Conservation (phyloP, 2,888 invertebrate genomes). For the Dicycla oo region DNA sequence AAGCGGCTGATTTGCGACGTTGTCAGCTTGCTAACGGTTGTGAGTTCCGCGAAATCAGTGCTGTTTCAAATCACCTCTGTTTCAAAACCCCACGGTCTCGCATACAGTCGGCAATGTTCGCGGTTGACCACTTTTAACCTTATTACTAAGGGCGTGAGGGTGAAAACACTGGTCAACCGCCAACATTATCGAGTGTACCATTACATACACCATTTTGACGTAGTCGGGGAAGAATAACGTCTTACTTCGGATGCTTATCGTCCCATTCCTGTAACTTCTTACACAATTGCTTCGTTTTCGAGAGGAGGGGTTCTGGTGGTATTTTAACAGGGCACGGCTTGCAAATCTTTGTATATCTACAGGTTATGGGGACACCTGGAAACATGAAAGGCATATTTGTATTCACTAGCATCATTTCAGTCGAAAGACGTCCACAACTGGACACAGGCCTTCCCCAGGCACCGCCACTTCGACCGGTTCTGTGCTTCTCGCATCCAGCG, state of each 20-base stretch:
- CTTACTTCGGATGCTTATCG: slow-evolving; percentile 37
- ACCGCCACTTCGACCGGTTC: background rate
- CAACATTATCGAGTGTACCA: background rate
- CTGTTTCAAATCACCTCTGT: too few relatives aligned
- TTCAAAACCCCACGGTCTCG: too few relatives aligned
- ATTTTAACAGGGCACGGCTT: background rate
- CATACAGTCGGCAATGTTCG: background rate
- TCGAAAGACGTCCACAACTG: background rate
- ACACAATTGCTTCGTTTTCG: slow-evolving; percentile 12
- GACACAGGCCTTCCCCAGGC: too few relatives aligned
- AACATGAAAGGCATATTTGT: background rate
- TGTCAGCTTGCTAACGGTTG: too few relatives aligned
- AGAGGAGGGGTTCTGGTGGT: background rate
- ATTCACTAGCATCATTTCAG: background rate
- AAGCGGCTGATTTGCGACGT: too few relatives aligned
- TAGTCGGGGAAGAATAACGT: background rate
- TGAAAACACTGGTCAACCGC: background rate
- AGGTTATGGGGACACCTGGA: background rate
- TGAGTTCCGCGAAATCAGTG: too few relatives aligned
- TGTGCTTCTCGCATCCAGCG: background rate
- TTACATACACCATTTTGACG: background rate
- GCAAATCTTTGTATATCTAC: background rate
- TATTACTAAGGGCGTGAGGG: background rate
- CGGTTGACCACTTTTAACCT: background rate
- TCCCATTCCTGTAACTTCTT: slow-evolving; percentile 27